phyloP scores from a whole-genome alignment of 2,888 invertebrate genomes.

The Rhimphoctona megacephalus region DNA sequence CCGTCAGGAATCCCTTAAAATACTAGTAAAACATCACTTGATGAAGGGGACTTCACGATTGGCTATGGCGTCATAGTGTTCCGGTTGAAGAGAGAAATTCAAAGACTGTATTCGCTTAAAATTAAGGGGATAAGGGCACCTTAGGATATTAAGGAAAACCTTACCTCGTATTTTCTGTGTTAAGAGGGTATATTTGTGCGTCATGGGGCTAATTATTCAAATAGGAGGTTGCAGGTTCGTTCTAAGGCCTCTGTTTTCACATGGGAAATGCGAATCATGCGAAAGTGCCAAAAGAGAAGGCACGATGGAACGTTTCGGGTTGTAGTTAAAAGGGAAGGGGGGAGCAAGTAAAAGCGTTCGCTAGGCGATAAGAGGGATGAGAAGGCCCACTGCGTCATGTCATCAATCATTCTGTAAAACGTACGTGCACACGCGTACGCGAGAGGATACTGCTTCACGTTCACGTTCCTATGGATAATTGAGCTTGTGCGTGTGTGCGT shows the following conservation, averaged over 20 bases:
- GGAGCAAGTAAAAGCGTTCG: constrained; percentile 40
- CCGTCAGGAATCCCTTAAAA: background rate
- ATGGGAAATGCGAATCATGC: constrained; percentile 66
- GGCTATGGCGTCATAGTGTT: background rate
- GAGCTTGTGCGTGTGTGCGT: constrained; percentile 64
- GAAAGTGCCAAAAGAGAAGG: constrained; percentile 65
- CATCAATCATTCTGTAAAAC: constrained; percentile 81
- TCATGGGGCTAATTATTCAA: constrained; percentile 84
- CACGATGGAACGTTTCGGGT: constrained; percentile 55
- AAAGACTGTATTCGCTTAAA: background rate
- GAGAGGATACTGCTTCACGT: constrained; percentile 36
- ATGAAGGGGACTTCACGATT: background rate
- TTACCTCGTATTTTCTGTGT: constrained; percentile 3
- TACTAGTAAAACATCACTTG: background rate
- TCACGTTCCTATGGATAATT: constrained; percentile 73
- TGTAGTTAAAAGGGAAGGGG: background rate
- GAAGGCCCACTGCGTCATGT: constrained; percentile 75
- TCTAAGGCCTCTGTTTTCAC: constrained; percentile 59
- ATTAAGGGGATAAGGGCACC: background rate
- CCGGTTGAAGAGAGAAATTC: background rate
- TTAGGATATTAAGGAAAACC: background rate
- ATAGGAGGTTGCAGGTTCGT: constrained; percentile 76
- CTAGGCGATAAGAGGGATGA: constrained; percentile 63
- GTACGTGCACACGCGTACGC: constrained; percentile 49
- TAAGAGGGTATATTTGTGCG: constrained; percentile 77